phyloP scores from a whole-genome alignment of 2,113 vertebrate genomes.

The Pantherophis guttatus region DNA sequence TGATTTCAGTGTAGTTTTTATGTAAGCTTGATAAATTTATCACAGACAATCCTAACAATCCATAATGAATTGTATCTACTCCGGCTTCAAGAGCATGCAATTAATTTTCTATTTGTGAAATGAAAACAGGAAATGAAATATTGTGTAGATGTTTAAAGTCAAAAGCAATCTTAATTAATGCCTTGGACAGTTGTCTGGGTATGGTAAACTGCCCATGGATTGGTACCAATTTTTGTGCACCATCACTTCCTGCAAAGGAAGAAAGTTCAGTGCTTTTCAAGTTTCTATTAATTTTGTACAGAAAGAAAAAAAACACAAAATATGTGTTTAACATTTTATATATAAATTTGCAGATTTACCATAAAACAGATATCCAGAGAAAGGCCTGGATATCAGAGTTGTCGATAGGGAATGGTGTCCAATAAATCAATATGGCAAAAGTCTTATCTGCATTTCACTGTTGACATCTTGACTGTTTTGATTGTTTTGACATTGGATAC shows the following conservation, averaged over 20 bases:
- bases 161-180: slow-evolving; percentile 51
- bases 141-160: slow-evolving; percentile 50
- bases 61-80: slow-evolving; percentile 54
- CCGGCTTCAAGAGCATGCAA: slow-evolving; percentile 55
- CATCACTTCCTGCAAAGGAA: neutral
- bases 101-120: slow-evolving; percentile 66
- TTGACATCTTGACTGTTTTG: neutral
- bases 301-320: neutral
- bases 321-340: neutral
- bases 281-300: neutral
- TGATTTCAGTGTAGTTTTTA: slow-evolving; percentile 66
- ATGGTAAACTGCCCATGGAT: slow-evolving; percentile 50
- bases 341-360: neutral
- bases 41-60: slow-evolving; percentile 65
- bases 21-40: slow-evolving; percentile 66
- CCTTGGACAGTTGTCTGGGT: slow-evolving; percentile 54
- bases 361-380: neutral
- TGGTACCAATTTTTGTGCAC: neutral
- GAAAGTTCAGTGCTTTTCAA: neutral
- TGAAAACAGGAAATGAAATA: slow-evolving; percentile 65
- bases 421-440: neutral
- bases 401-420: neutral
- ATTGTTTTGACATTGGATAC: neutral
- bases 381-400: neutral
- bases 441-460: neutral